A percentile compares a stretch with the other conserved stretches of the same genome.
Conservation (phyloP, 2,797 vertebrate genomes). For the Alca torda region DNA sequence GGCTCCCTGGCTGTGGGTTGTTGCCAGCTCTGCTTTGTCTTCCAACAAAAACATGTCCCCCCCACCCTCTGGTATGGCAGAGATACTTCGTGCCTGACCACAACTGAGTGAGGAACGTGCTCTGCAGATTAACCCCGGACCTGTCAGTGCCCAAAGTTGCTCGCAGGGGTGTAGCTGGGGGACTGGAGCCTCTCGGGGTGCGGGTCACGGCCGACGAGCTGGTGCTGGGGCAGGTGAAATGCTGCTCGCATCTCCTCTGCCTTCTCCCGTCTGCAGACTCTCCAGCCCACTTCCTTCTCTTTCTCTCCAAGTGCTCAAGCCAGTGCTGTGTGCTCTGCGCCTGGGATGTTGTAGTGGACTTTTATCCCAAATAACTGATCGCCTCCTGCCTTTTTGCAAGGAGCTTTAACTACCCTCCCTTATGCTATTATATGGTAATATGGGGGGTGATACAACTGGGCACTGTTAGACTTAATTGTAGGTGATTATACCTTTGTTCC, state of each 20-base stretch:
- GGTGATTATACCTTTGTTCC: neutral
- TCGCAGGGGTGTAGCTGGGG: neutral
- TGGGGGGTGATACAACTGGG: neutral
- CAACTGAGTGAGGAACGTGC: neutral
- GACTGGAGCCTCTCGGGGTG: neutral
- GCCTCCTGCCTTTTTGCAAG: neutral
- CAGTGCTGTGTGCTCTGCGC: neutral
- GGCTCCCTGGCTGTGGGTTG: neutral
- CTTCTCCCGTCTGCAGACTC: neutral
- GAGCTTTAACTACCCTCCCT: neutral
- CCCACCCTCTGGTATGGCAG: neutral
- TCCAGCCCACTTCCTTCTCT: neutral
- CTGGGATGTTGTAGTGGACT: neutral
- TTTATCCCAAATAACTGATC: neutral
- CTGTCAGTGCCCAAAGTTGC: neutral
- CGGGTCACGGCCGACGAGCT: fast-evolving
- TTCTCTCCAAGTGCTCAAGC: neutral
- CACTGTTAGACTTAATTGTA: neutral
- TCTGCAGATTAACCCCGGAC: neutral
- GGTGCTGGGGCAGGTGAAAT: neutral
- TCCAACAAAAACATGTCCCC: neutral
- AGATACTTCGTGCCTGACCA: neutral
- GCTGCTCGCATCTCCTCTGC: neutral
- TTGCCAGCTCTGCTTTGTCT: neutral
- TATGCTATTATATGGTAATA: fast-evolving